Evolutionary conservation across 2,113 vertebrate species (phyloP).

Genomic region (Scopus umbretta): DNA sequence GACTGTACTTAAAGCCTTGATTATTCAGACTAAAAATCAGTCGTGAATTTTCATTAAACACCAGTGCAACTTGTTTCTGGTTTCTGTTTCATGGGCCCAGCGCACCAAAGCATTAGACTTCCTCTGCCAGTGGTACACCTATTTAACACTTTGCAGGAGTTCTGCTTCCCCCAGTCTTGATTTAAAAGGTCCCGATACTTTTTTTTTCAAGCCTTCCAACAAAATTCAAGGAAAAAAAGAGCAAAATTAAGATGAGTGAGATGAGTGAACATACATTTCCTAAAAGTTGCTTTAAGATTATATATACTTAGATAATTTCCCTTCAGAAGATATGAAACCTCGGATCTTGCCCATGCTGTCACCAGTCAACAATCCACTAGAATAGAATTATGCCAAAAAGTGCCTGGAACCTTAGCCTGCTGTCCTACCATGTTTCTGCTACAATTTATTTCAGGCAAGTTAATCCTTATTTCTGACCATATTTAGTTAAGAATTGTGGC

Average conservation of each 20-base stretch:
- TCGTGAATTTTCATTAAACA: constrained; percentile 43
- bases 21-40: constrained; percentile 44
- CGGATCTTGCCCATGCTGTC: neutral
- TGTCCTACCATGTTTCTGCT: neutral
- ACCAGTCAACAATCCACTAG: neutral
- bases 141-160: neutral
- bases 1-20: neutral
- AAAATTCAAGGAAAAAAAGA: neutral
- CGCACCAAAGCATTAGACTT: constrained; percentile 3
- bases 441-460: neutral
- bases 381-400: neutral
- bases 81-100: constrained; percentile 33
- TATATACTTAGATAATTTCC: neutral
- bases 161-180: neutral
- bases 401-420: neutral
- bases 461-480: neutral
- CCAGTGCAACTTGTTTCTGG: constrained; percentile 21
- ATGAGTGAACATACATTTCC: neutral
- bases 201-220: neutral
- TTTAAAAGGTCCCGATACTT: neutral
- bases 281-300: neutral
- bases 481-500: neutral
- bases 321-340: neutral
- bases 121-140: neutral
- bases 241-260: neutral